Base-by-base conservation (phyloP, 1,140 invertebrate genomes). In the Panulirus ornatus region DNA sequence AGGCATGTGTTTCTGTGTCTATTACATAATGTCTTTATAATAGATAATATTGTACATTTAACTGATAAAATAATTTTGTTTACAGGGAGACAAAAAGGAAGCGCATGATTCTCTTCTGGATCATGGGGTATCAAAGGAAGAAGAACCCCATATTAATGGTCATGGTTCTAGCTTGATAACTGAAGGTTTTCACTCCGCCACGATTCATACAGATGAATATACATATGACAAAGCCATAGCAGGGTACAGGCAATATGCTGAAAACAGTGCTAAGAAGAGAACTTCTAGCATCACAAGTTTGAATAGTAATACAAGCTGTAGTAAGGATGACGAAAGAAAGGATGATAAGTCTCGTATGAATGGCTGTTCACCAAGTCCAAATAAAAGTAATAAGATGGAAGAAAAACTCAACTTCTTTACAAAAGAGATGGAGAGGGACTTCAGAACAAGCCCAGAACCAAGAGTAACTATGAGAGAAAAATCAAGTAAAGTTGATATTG, bases 191-290 rank as follows among this genome's bases (percentile, higher is more conserved):
- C 30, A 79, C 34, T 73, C 89, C 58, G 54, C 73, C 36, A 84
- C 44, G 8, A 66, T 63, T 27, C 75, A 91, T 42, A 83, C 84
- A 70, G 78, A 88, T 70, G 97, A 97, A 93, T 97, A 97, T 93
- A 97, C 97, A 0, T 97, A 97, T 93, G 97, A 97, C 93, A 96
- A 96, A 91, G 97, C 97, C 88, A 97, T 97, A 91, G 96, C 97
- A 92, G 96, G 96, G 89, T 97, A 97, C 93, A 96, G 97, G 85
- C 93, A 96, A 96, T 88, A 95, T 95, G 71, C 96, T 94, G 93
- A 96, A 94, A 92, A 94, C 93, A 92, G 73, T 85, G 91, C 86
- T 76, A 92, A 92, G 73, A 91, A 88, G 40, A 87, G 92, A 58
- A 92, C 90, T 11, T 84, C 86, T n/a, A 93, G 88, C 91, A 87